A percentile compares a stretch with the other conserved stretches of the same genome.
Evolutionary conservation across 1,140 invertebrate genomes (phyloP).

Genomic region (Thaumatotibia leucotreta): DNA sequence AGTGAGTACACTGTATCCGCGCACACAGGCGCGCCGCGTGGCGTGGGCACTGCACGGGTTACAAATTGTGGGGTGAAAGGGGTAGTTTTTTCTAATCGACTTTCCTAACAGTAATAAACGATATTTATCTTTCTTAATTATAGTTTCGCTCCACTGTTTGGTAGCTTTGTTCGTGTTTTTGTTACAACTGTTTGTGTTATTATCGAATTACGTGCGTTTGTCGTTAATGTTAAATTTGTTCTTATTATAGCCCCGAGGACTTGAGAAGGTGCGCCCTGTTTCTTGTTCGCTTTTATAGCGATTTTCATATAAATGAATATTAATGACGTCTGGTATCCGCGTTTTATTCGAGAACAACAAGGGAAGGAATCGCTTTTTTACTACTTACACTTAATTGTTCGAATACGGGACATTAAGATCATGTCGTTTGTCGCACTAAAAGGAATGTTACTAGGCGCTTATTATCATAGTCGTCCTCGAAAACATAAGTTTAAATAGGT

Average conservation of each 20-base stretch:
- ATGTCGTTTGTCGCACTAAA: background rate
- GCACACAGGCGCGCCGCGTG: constrained; percentile 31
- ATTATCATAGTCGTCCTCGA: background rate
- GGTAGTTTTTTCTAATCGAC: constrained; percentile 77
- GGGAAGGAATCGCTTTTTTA: background rate
- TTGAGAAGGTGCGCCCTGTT: constrained; percentile 22
- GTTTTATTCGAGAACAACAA: background rate
- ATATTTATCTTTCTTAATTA: constrained; percentile 77
- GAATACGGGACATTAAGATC: constrained; percentile 2
- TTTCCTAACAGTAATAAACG: constrained; percentile 76
- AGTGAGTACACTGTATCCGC: too few species aligned
- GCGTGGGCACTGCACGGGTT: constrained; percentile 71
- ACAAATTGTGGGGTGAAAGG: constrained; percentile 76
- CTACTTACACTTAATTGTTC: constrained; percentile 9
- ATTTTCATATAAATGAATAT: constrained; percentile 14
- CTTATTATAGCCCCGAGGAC: constrained; percentile 23
- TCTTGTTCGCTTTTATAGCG: background rate
- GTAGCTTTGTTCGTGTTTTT: constrained; percentile 68
- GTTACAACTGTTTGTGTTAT: constrained; percentile 60
- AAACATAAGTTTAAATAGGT: background rate
- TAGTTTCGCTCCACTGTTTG: constrained; percentile 67
- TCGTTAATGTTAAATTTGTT: constrained; percentile 40
- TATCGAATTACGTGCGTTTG: constrained; percentile 69
- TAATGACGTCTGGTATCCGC: constrained; percentile 7
- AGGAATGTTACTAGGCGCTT: background rate